Conservation (phyloP, 92 coral and sea anemone species). For the Palythoa grandiflora region DNA sequence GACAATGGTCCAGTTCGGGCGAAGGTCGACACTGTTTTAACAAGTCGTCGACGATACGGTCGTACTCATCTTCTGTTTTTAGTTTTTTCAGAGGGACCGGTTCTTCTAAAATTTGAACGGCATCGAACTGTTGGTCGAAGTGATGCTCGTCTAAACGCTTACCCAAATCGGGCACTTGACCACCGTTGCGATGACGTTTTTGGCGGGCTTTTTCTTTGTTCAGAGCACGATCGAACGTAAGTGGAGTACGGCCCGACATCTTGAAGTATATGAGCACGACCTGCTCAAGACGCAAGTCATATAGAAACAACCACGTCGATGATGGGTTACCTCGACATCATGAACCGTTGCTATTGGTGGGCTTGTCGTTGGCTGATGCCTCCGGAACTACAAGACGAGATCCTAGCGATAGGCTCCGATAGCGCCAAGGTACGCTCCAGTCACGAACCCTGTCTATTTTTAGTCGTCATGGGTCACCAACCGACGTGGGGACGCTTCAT, state of each 20-base stretch:
- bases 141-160: neutral
- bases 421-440: neutral
- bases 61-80: neutral
- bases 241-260: conserved; percentile 18
- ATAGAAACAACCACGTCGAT: neutral
- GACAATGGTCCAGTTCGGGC: neutral
- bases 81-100: neutral
- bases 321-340: neutral
- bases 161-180: neutral
- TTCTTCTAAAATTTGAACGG: neutral
- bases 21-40: neutral
- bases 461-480: neutral
- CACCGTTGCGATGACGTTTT: neutral
- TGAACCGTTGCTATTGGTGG: neutral
- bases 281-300: too few relatives aligned
- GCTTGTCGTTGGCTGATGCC: neutral
- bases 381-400: too few relatives aligned
- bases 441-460: neutral
- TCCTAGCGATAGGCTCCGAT: neutral
- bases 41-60: neutral
- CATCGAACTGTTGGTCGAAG: neutral
- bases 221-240: neutral
- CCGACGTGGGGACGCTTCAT: neutral
- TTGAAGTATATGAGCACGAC: too few relatives aligned
- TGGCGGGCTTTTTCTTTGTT: conserved; percentile 13